phyloP scores from a whole-genome alignment of 2,888 invertebrate genomes.

The Acleris sparsana region DNA sequence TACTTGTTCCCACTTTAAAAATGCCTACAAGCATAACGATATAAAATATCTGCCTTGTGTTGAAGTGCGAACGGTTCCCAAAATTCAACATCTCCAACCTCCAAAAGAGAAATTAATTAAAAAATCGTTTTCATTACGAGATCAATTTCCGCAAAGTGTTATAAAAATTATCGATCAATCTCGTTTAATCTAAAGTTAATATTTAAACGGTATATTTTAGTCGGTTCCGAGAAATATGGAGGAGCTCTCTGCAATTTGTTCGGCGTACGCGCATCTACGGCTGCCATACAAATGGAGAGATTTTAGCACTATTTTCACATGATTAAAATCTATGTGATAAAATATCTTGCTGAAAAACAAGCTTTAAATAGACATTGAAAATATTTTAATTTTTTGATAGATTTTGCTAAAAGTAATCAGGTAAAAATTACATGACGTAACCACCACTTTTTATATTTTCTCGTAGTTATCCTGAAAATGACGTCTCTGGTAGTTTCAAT shows the following conservation, averaged over 20 bases:
- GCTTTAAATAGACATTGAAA: too few species aligned
- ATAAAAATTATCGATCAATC: constrained; percentile 35
- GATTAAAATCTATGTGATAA: not conserved
- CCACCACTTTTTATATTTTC: too few species aligned
- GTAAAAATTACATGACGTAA: too few species aligned
- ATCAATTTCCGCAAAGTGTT: constrained; percentile 36
- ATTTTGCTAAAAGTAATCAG: too few species aligned
- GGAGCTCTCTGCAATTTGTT: constrained; percentile 54
- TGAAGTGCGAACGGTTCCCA: not conserved
- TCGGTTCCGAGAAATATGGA: constrained; percentile 53
- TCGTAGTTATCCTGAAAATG: too few species aligned
- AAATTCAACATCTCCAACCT: not conserved
- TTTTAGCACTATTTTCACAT: not conserved
- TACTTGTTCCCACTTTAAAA: too few species aligned
- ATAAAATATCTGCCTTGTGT: too few species aligned
- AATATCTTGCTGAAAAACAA: not conserved
- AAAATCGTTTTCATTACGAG: constrained; percentile 29
- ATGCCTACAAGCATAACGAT: too few species aligned
- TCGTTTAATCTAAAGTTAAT: constrained; percentile 53
- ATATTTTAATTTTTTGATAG: too few species aligned
- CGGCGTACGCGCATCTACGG: constrained; percentile 32
- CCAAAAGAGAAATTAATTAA: constrained; percentile 23
- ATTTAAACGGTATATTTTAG: constrained; percentile 50
- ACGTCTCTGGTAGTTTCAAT: too few species aligned
- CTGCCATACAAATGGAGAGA: constrained; percentile 10